phyloP scores from a whole-genome alignment of 2,797 vertebrate genomes.

The Emys orbicularis region DNA sequence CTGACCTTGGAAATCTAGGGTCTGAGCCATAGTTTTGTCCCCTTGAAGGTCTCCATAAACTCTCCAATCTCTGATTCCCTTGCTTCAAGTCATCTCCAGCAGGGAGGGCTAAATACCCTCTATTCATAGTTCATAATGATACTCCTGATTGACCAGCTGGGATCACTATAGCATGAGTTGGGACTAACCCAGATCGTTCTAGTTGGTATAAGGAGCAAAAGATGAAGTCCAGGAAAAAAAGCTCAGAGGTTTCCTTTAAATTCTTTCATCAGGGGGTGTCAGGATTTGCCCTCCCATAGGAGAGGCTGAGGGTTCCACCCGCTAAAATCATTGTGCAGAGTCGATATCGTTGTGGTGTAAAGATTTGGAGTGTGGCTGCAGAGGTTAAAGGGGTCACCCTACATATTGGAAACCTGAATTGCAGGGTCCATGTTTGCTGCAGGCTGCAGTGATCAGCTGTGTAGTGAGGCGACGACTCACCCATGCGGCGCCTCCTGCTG shows the following conservation, averaged over 20 bases:
- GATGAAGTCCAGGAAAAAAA: not conserved
- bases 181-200: not conserved
- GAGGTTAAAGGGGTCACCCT: not conserved
- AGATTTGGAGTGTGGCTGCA: not conserved
- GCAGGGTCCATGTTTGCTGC: not conserved
- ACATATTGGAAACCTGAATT: not conserved
- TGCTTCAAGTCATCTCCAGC: not conserved
- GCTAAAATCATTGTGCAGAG: not conserved
- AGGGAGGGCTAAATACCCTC: not conserved
- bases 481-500: too few species aligned
- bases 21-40: not conserved
- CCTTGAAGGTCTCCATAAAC: not conserved
- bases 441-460: not conserved
- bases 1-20: not conserved
- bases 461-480: too few species aligned
- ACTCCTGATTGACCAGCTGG: not conserved
- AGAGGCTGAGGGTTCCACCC: not conserved
- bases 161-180: fast-evolving
- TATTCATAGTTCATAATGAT: not conserved
- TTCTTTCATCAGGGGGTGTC: not conserved
- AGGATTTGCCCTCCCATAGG: not conserved
- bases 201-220: not conserved
- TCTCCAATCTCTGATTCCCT: not conserved
- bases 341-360: not conserved
- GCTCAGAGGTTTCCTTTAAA: not conserved